Percentiles rank a stretch among this genome's conserved stretches.
phyloP scores from a whole-genome alignment of 2,797 vertebrate genomes.

The Ciconia nigra region DNA sequence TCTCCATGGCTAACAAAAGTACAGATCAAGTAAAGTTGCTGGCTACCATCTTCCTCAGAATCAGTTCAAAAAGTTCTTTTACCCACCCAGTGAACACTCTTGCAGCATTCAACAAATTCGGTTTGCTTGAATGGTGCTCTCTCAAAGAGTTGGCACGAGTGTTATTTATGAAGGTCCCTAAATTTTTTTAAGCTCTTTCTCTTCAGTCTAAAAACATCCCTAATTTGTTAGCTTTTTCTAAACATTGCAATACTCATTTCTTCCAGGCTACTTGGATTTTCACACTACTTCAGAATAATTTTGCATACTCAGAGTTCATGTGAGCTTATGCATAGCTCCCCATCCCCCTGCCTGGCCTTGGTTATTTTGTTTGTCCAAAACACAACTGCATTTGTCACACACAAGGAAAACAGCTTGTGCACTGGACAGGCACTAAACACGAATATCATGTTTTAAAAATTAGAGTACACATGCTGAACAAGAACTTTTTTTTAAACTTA shows the following conservation, averaged over 20 bases:
- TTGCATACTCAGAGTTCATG: neutral
- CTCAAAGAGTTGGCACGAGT: neutral
- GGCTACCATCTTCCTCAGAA: neutral
- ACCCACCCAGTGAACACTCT: neutral
- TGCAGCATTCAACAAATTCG: neutral
- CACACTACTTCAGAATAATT: neutral
- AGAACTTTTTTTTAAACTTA: neutral
- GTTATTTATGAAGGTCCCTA: neutral
- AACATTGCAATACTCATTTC: neutral
- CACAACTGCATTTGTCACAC: neutral
- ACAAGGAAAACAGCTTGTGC: neutral
- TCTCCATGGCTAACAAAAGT: neutral
- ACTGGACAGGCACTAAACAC: neutral
- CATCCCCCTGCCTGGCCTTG: neutral
- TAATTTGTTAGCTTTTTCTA: neutral
- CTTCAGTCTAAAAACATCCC: neutral
- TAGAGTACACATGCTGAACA: neutral
- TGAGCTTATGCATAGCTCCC: neutral
- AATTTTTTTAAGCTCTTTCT: neutral
- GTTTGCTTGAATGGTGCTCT: neutral
- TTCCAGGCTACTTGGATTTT: neutral
- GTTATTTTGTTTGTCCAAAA: neutral
- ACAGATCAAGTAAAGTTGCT: neutral
- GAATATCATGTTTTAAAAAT: neutral
- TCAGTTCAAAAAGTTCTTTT: neutral